Evolutionary conservation across 2,888 invertebrate genomes (phyloP).

Genomic region (Pterostichus niger): DNA sequence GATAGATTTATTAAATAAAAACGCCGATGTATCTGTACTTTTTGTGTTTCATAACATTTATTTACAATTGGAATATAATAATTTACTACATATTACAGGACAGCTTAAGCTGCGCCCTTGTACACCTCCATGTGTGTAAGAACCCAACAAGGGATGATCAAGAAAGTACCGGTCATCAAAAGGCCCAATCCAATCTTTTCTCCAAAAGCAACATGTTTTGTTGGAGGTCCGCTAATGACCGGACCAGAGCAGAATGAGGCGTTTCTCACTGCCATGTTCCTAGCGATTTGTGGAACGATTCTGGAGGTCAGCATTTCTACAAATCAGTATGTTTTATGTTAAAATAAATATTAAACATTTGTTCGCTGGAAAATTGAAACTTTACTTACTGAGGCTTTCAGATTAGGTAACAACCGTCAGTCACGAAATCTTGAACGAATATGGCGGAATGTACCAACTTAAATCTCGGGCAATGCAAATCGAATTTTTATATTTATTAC

Average conservation of each 20-base stretch:
- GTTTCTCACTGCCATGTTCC: slow-evolving; percentile 41
- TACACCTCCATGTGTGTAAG: slow-evolving; percentile 74
- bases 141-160: slow-evolving; percentile 74
- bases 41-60: slow-evolving; percentile 34
- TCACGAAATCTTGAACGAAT: not conserved
- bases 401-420: slow-evolving; percentile 54
- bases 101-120: slow-evolving; percentile 69
- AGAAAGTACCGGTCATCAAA: slow-evolving; percentile 71
- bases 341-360: slow-evolving; percentile 17
- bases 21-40: not conserved
- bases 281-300: slow-evolving; percentile 31
- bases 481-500: not conserved
- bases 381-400: slow-evolving; percentile 25
- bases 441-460: slow-evolving; percentile 50
- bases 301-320: slow-evolving; percentile 45
- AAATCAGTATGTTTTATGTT: slow-evolving; percentile 17
- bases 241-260: slow-evolving; percentile 52
- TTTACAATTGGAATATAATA: slow-evolving; percentile 61
- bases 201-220: slow-evolving; percentile 71
- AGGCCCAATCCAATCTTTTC: slow-evolving; percentile 74
- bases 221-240: slow-evolving; percentile 73
- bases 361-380: not conserved
- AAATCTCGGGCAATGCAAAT: not conserved
- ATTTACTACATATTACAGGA: slow-evolving; percentile 60
- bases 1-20: not conserved